Evolutionary conservation across 2,113 vertebrate genomes (phyloP), one percentile per base, ranked within the genome.

Genomic region (Chloropsis cyanopogon): DNA sequence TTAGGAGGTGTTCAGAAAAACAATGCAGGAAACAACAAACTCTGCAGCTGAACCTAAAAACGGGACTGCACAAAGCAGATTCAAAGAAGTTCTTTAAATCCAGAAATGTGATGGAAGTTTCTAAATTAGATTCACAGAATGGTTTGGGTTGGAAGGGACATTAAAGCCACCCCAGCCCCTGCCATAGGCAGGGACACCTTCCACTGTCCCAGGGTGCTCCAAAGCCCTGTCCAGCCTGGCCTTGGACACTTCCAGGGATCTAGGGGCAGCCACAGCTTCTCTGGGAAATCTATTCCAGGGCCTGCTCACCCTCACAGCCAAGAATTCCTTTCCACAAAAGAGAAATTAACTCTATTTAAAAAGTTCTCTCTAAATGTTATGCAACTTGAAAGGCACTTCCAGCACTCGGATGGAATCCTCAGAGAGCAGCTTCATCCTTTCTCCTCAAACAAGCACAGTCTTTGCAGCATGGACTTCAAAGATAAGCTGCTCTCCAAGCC

Each of bases 301-400:
- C 25, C 31, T 54, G 1, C 1, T 10, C 63, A 3, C 35, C 29
- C 79, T 63, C 31, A 0, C 29, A 61, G 29, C 4, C 8, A 61
- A 23, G 6, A 41, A 54, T 35, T 69, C 22, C n/a, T 82, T 49
- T 5, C 6, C 59, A 65, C 21, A 77, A 57, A 65, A 77, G 18
- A 79, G 29, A 81, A 28, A 59, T 22, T 14, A 84, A 52, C 12
- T 42, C 3, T 5, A 24, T 26, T 47, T 21, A 1, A 37, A 18
- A 56, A 46, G 12, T n/a, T 64, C 29, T 50, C 42, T 78, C 42
- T 72, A 65, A 75, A 71, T 47, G 39, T 70, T 33, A 28, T 4
- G 35, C 33, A 82, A 37, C 22, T 53, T 7, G 6, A 59, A 85
- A 86, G 5, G 15, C 90, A n/a, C 37, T 69, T 33, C 14, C 37